phyloP scores from a whole-genome alignment of 2,797 vertebrate genomes.

The Glossophaga mutica region DNA sequence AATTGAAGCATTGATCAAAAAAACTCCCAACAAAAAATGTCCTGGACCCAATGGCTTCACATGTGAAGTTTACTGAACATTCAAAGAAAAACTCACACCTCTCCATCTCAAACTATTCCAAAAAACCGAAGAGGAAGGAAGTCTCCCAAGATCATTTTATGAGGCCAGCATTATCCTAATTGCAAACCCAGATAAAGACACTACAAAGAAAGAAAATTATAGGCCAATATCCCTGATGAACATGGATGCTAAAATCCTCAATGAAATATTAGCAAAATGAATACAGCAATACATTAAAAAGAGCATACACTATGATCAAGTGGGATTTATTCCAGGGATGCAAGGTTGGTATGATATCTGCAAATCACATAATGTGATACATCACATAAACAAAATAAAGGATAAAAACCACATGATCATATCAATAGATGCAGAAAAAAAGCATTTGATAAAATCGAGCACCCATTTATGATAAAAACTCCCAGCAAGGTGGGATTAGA shows the following conservation, averaged over 20 bases:
- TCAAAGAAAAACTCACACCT: background rate
- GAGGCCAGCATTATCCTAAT: background rate
- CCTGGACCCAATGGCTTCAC: background rate
- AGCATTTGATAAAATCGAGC: background rate
- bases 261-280: background rate
- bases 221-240: background rate
- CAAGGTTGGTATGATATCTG: background rate
- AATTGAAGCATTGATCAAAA: background rate
- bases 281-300: background rate
- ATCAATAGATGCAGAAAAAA: background rate
- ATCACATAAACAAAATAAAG: background rate
- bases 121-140: background rate
- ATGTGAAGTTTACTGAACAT: background rate
- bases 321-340: background rate
- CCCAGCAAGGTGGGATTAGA: background rate
- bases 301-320: background rate
- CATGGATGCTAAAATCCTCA: background rate
- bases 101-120: background rate
- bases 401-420: background rate
- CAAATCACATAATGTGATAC: background rate
- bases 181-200: background rate
- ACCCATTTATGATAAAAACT: background rate
- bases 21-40: too few relatives aligned
- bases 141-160: background rate
- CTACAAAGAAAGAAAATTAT: background rate